Base-by-base conservation (phyloP, 2,888 invertebrate species). In the Spilosoma lubricipeda region DNA sequence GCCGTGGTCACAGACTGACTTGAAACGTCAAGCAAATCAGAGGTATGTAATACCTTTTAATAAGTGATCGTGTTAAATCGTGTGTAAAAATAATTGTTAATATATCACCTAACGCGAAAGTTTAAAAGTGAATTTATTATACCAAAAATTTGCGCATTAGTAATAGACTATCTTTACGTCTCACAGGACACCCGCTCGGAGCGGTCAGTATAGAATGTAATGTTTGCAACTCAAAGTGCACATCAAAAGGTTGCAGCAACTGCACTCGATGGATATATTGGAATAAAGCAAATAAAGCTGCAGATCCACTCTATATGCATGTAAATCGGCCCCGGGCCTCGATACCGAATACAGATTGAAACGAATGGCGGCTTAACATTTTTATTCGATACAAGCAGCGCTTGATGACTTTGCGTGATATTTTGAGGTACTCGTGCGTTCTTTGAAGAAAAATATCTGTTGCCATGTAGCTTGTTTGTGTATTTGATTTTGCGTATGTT, bases 311-410 rank as follows among this genome's bases (percentile, higher is more conserved):
- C 90, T 93, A 90, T 93, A 92, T 93, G 92, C 93, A 93, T 93
- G 93, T 93, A 93, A 93, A 94, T 93, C 92, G 89, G 87, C 90
- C 90, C 72, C 79, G 85, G 86, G 90, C 88, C 82, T 82, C 90
- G 88, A 90, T 91, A 90, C 88, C 88, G 88, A 89, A 88, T 91
- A 92, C 91, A 92, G 92, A 93, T 93, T 93, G 93, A 91, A 92
- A 91, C 90, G 92, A 89, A 90, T 84, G 87, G 83, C 74, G 85
- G 91, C 91, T 93, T 92, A 92, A 91, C 91, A 92, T 93, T 92
- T 93, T 93, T 93, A 92, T 91, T 90, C 88, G 90, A 90, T 89
- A 90, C 90, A 88, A 88, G 83, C 77, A 77, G 76, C 75, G 81
- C 78, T 81, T 74, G 75, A 76, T 79, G 82, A 78, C 39, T 80